Base-by-base conservation (phyloP, 2,113 vertebrate species). In the Elephas maximus region DNA sequence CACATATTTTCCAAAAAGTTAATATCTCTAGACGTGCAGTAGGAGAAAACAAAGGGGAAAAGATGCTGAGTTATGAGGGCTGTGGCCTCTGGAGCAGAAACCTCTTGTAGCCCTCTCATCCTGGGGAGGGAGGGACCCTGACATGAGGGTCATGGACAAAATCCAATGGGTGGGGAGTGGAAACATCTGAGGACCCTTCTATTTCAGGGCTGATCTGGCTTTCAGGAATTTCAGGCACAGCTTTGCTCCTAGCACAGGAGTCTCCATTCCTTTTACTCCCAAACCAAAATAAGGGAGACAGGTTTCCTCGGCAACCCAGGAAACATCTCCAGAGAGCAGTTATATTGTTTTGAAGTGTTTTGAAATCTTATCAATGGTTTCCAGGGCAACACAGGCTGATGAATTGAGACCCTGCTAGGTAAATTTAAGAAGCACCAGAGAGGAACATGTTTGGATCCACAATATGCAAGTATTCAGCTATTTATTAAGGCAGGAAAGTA, bases 311-410 rank as follows among this genome's bases (percentile, higher is more conserved):
- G 98, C 93, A 97, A 98, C 96, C 3, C 1, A 30, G 53, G 84
- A 96, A 96, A 82, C 93, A 86, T 90, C 96, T 71, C 60, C 0
- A n/a, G 93, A 80, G 87, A 63, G 8, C 0, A 0, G 82, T 69
- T 89, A 60, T 15, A 69, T 67, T 97, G 96, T 92, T 97, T 92
- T 41, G 97, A 93, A 94, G 89, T 96, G 95, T 97, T 98, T 98
- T 97, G 96, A 98, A 96, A 92, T 91, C 96, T 95, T 96, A 96
- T 98, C 96, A 96, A 71, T 90, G 94, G 97, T 98, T 98, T 96
- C 97, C 96, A 96, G 78, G 97, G 97, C 94, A 96, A 97, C 97
- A 21, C 45, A 6, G 60, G 89, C 30, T 33, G 86, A 44, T 51
- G 90, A 80, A 74, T 30, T 8, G 53, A 30, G 37, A 30, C 24